Evolutionary conservation across 1,140 invertebrate species (phyloP), one percentile per base, ranked within the genome.

Genomic region (Telenomus remus): DNA sequence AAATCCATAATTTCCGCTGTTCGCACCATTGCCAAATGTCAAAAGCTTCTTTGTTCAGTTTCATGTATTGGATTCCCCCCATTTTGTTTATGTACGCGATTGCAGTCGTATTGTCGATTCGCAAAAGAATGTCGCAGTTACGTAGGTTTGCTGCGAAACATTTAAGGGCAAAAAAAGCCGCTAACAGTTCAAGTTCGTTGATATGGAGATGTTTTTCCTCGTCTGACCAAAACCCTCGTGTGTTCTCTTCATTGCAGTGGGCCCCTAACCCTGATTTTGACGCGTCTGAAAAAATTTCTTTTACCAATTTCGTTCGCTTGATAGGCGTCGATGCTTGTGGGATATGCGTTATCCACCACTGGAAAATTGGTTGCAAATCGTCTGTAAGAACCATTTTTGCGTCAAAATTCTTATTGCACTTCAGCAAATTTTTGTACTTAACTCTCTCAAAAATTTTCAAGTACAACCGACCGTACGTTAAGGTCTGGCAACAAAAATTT

Each of bases 51-150:
- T 13, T 8, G 12, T 47, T 27, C 12, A 50, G n/a, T 9, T 4
- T 44, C 75, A 1, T 16, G 15, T 33, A 50, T 33, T 50, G 4
- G 1, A 50, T n/a, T 4, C 51, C 50, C 10, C 48, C 48, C 9
- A 11, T 33, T 12, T 50, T 50, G 14, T 50, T 50, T 11, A 50
- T 50, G n/a, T 50, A 50, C 4, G 39, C 39, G 4, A 43, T 43
- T n/a, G 48, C 48, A 6, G 27, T 34, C 7, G 48, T 50, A 33
- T 50, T 50, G n/a, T 34, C 48, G 19, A 50, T 50, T 66, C 33
- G 34, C 78, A 34, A 19, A 15, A 34, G 9, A 78, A 79, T 8
- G n/a, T 75, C 1, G 48, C 48, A 50, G 19, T 86, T 82, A 16
- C n/a, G 81, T 51, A 1, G 3, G n/a, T 7, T 50, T 13, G 16